Percentiles rank a stretch among this genome's conserved stretches.
phyloP scores from a whole-genome alignment of 2,113 vertebrate species.

The Cromileptes altivelis region DNA sequence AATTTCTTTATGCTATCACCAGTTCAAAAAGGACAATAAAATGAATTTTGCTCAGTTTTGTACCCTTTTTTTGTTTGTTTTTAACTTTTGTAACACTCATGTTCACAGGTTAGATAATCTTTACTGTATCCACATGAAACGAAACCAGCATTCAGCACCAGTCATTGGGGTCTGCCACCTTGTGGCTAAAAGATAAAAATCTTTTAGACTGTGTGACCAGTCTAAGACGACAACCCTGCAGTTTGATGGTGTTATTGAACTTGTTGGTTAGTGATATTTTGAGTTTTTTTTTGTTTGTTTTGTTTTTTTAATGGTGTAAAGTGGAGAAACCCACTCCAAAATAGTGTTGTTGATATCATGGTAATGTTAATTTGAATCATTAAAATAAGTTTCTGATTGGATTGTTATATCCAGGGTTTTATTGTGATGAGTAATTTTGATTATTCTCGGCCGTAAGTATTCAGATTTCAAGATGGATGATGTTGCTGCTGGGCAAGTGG shows the following conservation, averaged over 20 bases:
- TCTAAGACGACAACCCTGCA: background rate
- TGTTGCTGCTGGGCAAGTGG: background rate
- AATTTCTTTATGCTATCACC: slow-evolving; percentile 27
- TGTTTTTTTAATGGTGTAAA: background rate
- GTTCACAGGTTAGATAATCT: slow-evolving; percentile 50
- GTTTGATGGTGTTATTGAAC: slow-evolving; percentile 25
- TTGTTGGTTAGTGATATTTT: slow-evolving; percentile 8
- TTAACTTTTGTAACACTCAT: slow-evolving; percentile 24
- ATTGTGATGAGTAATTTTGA: slow-evolving; percentile 12
- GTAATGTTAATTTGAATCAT: slow-evolving; percentile 38
- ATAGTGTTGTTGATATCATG: slow-evolving; percentile 16
- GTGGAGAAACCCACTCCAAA: slow-evolving; percentile 8
- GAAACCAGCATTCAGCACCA: slow-evolving; percentile 39
- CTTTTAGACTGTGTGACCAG: slow-evolving; percentile 34
- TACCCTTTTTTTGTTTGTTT: background rate
- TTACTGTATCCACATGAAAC: slow-evolving; percentile 10
- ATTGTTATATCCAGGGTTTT: slow-evolving; percentile 7
- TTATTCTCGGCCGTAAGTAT: background rate
- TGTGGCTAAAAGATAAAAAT: slow-evolving; percentile 53
- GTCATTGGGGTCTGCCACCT: slow-evolving; percentile 60
- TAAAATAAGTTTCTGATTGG: slow-evolving; percentile 32
- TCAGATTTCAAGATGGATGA: background rate
- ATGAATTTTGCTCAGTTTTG: slow-evolving; percentile 21
- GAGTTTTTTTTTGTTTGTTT: background rate
- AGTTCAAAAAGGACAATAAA: slow-evolving; percentile 60